phyloP scores from a whole-genome alignment of 2,797 vertebrate genomes.

The Buphagus erythrorhynchus region DNA sequence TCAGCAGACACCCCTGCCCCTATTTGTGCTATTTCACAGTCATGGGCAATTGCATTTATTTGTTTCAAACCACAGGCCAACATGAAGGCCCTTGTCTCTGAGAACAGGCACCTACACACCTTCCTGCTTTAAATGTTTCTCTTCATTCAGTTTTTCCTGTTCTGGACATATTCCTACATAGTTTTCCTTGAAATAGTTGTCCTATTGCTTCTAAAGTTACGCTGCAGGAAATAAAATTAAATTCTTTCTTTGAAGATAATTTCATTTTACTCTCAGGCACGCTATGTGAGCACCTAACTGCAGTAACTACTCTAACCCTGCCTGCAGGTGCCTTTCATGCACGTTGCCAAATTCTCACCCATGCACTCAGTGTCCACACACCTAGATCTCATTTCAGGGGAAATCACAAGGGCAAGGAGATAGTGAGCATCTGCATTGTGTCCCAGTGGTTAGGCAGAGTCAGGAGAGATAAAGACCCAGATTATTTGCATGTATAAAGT shows the following conservation, averaged over 20 bases:
- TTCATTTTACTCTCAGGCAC: neutral
- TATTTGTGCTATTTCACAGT: neutral
- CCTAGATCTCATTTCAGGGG: neutral
- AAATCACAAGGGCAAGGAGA: neutral
- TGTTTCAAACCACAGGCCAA: neutral
- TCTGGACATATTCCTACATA: neutral
- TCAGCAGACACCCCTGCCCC: neutral
- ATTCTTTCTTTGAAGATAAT: neutral
- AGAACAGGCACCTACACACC: neutral
- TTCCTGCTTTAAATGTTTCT: neutral
- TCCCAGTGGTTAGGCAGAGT: neutral
- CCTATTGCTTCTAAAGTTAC: neutral
- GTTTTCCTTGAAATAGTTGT: neutral
- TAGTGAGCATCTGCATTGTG: neutral
- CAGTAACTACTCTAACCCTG: neutral
- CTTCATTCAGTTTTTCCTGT: neutral
- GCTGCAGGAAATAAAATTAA: neutral
- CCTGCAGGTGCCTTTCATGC: neutral
- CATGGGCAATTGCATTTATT: neutral
- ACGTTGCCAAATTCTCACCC: neutral
- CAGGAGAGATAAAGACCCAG: conserved; percentile 36
- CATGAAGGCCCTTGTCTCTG: neutral
- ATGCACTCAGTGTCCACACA: neutral
- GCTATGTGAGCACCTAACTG: neutral
- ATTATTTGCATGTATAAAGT: neutral